Percentiles rank a stretch among this genome's conserved stretches.
These are phyloP conservation scores for Asteroscopus sphinx DNA, from an alignment of 2,888 invertebrate genomes.

Conservation along the genomic window DNA sequence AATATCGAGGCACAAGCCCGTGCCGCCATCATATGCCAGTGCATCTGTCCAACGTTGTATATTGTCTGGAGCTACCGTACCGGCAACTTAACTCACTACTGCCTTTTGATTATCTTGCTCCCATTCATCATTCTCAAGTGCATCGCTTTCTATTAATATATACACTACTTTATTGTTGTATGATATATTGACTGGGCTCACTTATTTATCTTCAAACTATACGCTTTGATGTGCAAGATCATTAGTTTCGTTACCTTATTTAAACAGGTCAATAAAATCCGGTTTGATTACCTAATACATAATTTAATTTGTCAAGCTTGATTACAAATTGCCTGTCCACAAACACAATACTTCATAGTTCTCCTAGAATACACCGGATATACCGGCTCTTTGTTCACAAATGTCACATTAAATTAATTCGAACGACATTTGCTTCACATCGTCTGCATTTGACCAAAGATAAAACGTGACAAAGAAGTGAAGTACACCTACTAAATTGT, in stretches of 20 bases:
- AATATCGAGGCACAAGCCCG: slow-evolving; percentile 21
- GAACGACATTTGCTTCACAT: slow-evolving; percentile 49
- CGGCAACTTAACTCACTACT: slow-evolving; percentile 60
- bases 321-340: slow-evolving; percentile 68
- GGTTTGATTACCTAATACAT: slow-evolving; percentile 64
- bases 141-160: slow-evolving; percentile 65
- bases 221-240: slow-evolving; percentile 42
- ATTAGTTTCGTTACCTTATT: slow-evolving; percentile 41
- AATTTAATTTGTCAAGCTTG: slow-evolving; percentile 70
- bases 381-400: slow-evolving; percentile 64
- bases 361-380: slow-evolving; percentile 66
- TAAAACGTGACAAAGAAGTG: slow-evolving; percentile 12
- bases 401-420: slow-evolving; percentile 64
- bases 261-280: slow-evolving; percentile 42
- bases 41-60: slow-evolving; percentile 49
- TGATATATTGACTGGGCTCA: slow-evolving; percentile 39
- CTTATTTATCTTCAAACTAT: slow-evolving; percentile 36
- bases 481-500: not conserved
- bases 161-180: slow-evolving; percentile 51
- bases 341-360: slow-evolving; percentile 73
- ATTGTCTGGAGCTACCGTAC: slow-evolving; percentile 60
- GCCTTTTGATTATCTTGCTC: slow-evolving; percentile 65
- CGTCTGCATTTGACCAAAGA: slow-evolving; percentile 43
- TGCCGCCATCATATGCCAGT: slow-evolving; percentile 31
- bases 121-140: slow-evolving; percentile 68